These are phyloP conservation scores for Aporophyla lueneburgensis DNA, from an alignment of 2,888 invertebrate genomes.

Conservation along the genomic window DNA sequence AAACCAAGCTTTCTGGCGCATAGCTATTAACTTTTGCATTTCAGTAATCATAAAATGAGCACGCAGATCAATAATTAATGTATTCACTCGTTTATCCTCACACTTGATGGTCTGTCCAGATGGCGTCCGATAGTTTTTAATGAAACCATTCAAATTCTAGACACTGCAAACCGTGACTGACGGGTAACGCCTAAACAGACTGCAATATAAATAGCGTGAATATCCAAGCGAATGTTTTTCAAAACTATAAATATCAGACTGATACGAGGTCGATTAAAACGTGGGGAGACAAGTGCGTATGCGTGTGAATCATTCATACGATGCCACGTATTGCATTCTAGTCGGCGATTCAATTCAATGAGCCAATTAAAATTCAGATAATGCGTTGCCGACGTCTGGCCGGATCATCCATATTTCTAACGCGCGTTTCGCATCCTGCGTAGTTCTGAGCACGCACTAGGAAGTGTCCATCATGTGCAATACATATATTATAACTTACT, in stretches of 20 bases:
- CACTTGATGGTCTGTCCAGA: slow-evolving; percentile 20
- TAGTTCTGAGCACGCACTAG: slow-evolving; percentile 77
- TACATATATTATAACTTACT: slow-evolving; percentile 49
- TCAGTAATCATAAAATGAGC: slow-evolving; percentile 10
- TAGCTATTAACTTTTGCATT: slow-evolving; percentile 33
- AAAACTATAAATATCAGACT: slow-evolving; percentile 50
- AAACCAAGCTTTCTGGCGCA: slow-evolving; percentile 13
- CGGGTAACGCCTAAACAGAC: slow-evolving; percentile 23
- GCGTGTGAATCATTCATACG: slow-evolving; percentile 81
- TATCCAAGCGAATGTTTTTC: slow-evolving; percentile 31
- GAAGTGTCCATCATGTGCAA: slow-evolving; percentile 78
- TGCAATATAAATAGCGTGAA: slow-evolving; percentile 42
- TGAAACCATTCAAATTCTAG: slow-evolving; percentile 48
- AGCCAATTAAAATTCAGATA: slow-evolving; percentile 87
- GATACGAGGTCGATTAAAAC: slow-evolving; percentile 56
- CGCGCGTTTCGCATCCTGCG: slow-evolving; percentile 85
- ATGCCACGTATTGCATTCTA: slow-evolving; percentile 81
- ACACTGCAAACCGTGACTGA: slow-evolving; percentile 31
- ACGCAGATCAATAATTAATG: slow-evolving; percentile 8
- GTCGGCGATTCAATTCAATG: slow-evolving; percentile 86
- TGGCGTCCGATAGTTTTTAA: slow-evolving; percentile 23
- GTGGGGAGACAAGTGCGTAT: slow-evolving; percentile 66
- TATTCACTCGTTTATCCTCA: slow-evolving; percentile 8
- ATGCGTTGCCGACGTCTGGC: slow-evolving; percentile 81
- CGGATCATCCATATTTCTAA: slow-evolving; percentile 86